These are phyloP conservation scores for Sylvilagus bachmani DNA, from an alignment of 2,113 vertebrate genomes.

Conservation along the genomic window DNA sequence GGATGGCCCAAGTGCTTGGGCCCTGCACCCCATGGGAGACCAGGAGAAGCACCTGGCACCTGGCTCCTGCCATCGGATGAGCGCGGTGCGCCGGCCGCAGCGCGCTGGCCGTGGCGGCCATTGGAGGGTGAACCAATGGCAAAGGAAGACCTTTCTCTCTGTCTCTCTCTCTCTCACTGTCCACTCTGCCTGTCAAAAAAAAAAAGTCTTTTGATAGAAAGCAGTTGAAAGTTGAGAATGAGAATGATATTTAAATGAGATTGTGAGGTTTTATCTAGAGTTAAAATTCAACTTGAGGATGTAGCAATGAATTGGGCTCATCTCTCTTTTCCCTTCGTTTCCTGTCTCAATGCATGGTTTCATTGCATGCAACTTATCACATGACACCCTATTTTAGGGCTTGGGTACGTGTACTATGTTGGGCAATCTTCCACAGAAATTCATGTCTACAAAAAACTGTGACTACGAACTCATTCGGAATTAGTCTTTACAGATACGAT, in stretches of 20 bases:
- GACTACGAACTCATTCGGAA: neutral
- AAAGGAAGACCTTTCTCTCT: too few species aligned
- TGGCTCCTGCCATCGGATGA: too few species aligned
- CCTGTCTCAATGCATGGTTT: neutral
- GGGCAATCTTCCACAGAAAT: neutral
- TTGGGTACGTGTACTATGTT: neutral
- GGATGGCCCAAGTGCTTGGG: too few species aligned
- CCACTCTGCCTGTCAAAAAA: too few species aligned
- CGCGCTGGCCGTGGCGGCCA: too few species aligned
- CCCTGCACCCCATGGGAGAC: too few species aligned
- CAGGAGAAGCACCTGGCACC: too few species aligned
- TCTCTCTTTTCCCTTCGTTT: neutral
- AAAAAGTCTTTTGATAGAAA: too few species aligned
- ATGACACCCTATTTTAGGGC: neutral
- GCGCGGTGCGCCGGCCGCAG: too few species aligned
- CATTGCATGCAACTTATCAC: neutral
- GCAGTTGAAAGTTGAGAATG: neutral
- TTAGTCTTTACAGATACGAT: neutral
- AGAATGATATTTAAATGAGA: neutral
- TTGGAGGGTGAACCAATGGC: too few species aligned
- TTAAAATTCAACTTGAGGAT: conserved; percentile 26
- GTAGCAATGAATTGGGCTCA: neutral
- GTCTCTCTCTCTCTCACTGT: too few species aligned
- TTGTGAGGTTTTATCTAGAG: neutral
- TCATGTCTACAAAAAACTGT: neutral